phyloP scores from a whole-genome alignment of 1,140 invertebrate species.

The Drosophila pseudoobscura region DNA sequence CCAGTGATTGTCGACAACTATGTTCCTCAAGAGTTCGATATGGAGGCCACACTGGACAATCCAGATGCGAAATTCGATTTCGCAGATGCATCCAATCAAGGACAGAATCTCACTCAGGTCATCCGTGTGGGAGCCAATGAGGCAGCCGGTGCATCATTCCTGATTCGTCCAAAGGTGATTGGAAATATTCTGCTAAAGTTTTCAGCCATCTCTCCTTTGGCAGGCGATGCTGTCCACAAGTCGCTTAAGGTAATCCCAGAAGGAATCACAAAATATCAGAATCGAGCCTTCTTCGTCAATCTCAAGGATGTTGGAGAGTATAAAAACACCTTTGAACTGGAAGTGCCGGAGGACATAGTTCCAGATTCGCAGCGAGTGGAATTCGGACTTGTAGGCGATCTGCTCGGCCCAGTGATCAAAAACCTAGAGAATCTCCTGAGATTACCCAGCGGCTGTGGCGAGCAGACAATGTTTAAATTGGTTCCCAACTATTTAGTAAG shows the following conservation, averaged over 20 bases:
- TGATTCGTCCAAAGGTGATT: conserved; percentile 89
- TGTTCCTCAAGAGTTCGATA: too few relatives aligned
- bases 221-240: conserved; percentile 89
- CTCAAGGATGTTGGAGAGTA: conserved; percentile 86
- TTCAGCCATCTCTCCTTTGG: conserved; percentile 87
- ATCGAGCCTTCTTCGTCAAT: conserved; percentile 90
- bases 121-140: conserved; percentile 88
- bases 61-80: too few relatives aligned
- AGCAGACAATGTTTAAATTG: conserved; percentile 97
- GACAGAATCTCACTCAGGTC: conserved; percentile 86
- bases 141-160: conserved; percentile 89
- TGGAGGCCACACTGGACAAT: too few relatives aligned
- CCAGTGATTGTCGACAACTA: too few relatives aligned
- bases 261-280: conserved; percentile 90
- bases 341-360: conserved; percentile 89
- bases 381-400: conserved; percentile 90
- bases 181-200: conserved; percentile 91
- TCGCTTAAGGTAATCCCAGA: conserved; percentile 91
- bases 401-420: conserved; percentile 89
- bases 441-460: conserved; percentile 95
- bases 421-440: conserved; percentile 90
- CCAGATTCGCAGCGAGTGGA: conserved; percentile 88
- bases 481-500: conserved; percentile 94
- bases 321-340: conserved; percentile 86
- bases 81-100: too few relatives aligned